Evolutionary conservation across 2,888 invertebrate species (phyloP).

Genomic region (Therioaphis trifolii): DNA sequence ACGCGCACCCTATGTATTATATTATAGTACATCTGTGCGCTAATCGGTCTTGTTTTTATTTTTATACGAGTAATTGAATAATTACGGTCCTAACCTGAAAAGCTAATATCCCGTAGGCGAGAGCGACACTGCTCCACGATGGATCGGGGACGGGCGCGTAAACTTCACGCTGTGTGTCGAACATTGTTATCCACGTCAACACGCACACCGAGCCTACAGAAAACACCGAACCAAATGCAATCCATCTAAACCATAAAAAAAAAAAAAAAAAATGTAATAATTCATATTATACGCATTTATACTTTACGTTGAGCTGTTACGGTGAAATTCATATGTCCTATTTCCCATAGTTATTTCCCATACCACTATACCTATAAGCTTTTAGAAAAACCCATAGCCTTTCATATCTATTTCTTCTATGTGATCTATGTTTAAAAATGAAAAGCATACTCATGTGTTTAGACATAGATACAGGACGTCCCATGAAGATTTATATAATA

Average conservation of each 20-base stretch:
- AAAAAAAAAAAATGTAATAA: not conserved
- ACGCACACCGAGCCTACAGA: conserved; percentile 76
- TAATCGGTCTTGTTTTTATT: conserved; percentile 10
- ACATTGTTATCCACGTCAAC: conserved; percentile 77
- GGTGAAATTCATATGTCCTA: no score
- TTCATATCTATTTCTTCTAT: no score
- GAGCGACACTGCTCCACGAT: conserved; percentile 69
- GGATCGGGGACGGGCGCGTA: conserved; percentile 69
- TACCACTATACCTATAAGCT: no score
- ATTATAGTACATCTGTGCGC: no score
- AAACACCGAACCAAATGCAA: conserved; percentile 76
- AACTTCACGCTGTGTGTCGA: conserved; percentile 68
- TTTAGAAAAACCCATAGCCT: no score
- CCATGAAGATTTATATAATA: no score
- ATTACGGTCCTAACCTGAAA: conserved; percentile 67
- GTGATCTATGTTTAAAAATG: no score
- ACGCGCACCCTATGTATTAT: not conserved
- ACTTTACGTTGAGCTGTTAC: no score
- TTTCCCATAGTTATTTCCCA: no score
- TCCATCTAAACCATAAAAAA: conserved; percentile 70
- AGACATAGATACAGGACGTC: no score
- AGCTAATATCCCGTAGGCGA: conserved; percentile 70
- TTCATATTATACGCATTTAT: not conserved
- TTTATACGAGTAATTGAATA: conserved; percentile 16
- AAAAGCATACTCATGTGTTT: no score